A percentile compares a stretch with the other conserved stretches of the same genome.
phyloP scores from a whole-genome alignment of 2,888 invertebrate species.

The Anarsia innoxiella region DNA sequence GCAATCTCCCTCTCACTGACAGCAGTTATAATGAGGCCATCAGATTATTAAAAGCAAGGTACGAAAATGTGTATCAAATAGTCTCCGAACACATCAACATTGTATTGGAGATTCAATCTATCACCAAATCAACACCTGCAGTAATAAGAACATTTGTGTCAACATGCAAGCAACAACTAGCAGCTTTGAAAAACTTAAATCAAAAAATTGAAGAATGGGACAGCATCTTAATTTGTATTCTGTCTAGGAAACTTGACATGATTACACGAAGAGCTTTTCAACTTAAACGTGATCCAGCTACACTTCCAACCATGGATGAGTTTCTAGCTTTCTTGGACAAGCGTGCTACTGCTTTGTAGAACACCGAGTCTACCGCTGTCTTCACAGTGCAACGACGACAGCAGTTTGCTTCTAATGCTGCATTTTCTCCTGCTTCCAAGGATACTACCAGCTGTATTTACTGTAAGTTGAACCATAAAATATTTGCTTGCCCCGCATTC shows the following conservation, averaged over 20 bases:
- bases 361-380: background rate
- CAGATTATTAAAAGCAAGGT: constrained; percentile 12
- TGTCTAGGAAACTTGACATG: constrained; percentile 1
- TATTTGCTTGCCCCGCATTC: background rate
- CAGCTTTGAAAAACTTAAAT: constrained; percentile 1
- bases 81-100: constrained; percentile 12
- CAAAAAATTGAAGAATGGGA: background rate
- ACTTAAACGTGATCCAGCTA: background rate
- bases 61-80: constrained; percentile 14
- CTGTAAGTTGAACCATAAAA: background rate
- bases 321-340: constrained; percentile 1
- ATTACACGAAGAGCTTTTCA: background rate
- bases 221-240: background rate
- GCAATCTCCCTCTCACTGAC: constrained; percentile 14
- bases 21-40: constrained; percentile 14
- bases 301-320: background rate
- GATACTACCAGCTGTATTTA: background rate
- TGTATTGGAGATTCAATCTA: constrained; percentile 11
- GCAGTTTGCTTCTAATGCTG: background rate
- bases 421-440: background rate
- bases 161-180: constrained; percentile 4
- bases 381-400: background rate
- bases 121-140: constrained; percentile 1
- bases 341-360: background rate
- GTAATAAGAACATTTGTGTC: background rate